Conservation (phyloP, 2,888 invertebrate genomes). For the Limnephilus auricula region DNA sequence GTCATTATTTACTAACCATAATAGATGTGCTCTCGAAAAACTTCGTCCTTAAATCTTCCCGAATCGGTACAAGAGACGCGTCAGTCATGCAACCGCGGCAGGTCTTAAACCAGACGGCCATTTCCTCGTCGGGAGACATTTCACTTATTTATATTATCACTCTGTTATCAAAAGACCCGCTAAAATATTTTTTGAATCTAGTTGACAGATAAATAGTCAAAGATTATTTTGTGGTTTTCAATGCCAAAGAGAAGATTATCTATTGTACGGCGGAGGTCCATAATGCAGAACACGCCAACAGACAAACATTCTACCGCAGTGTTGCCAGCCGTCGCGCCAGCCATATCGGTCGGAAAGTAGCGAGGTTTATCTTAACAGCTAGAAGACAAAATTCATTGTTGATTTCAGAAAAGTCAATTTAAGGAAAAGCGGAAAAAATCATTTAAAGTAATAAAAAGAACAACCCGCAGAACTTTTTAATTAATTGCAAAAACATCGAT, state of each 20-base stretch:
- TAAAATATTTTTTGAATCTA: constrained; percentile 62
- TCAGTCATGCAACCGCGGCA: constrained; percentile 76
- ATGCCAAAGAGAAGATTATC: constrained; percentile 78
- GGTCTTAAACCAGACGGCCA: constrained; percentile 75
- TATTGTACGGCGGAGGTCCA: constrained; percentile 74
- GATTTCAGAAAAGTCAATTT: too few relatives aligned
- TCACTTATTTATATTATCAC: constrained; percentile 19
- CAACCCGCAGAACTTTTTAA: too few relatives aligned
- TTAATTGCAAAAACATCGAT: too few relatives aligned
- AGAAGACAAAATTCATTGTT: neutral
- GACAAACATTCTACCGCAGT: constrained; percentile 73
- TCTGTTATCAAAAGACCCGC: constrained; percentile 51
- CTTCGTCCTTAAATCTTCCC: constrained; percentile 71
- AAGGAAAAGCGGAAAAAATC: too few relatives aligned
- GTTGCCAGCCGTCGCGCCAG: constrained; percentile 70
- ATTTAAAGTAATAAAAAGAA: too few relatives aligned
- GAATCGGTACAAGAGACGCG: constrained; percentile 73
- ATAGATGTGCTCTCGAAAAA: constrained; percentile 74
- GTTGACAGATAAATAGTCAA: constrained; percentile 61
- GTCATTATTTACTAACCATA: constrained; percentile 70
- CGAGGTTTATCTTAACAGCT: neutral
- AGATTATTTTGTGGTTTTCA: constrained; percentile 57
- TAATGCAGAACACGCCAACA: constrained; percentile 71
- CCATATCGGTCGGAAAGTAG: neutral
- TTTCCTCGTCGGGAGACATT: constrained; percentile 68